Base-by-base conservation (phyloP, 2,113 vertebrate species). In the Holacanthus passer region DNA sequence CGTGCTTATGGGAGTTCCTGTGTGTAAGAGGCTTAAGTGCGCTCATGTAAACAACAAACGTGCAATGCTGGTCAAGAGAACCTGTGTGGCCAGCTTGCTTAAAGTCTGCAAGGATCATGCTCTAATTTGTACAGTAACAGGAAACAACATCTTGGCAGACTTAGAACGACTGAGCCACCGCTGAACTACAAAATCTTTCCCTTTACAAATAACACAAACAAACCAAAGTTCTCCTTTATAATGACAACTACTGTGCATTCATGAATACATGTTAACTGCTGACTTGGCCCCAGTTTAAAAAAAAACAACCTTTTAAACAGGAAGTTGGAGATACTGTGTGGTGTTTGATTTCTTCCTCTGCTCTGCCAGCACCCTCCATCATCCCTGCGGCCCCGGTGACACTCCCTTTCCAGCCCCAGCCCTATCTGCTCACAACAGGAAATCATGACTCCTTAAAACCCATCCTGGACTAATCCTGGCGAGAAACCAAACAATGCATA, bases 371-470 rank as follows among this genome's bases (percentile, higher is more conserved):
- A 73, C 80, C 63, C 81, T 90, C 81, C 87, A 86, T 89, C 87
- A 88, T 63, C 52, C 70, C 74, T 55, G n/a, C 14, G 53, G 77
- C 69, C 56, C 59, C 66, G 45, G 9, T 31, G 74, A 85, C 81
- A 74, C 84, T 84, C 79, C 86, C 75, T 73, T 45, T 72, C 76
- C 47, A 82, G 37, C 63, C 41, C 43, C 68, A 27, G 50, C 47
- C 55, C 77, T 87, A 86, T 92, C 90, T 88, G 80, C 85, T 87
- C 79, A 22, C 82, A 79, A 95, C 91, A 95, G 94, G 94, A 95
- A 94, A 83, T 94, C 92, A 95, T 94, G 93, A 94, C 86, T 94
- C 90, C 84, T 81, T 78, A 85, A 88, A 92, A 90, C 78, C 88
- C 89, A 87, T 90, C 86, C 88, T 87, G 82, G 55, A 71, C 70